These are phyloP conservation scores for Eristalis arbustorum DNA, from an alignment of 2,888 invertebrate genomes.

Conservation along the genomic window DNA sequence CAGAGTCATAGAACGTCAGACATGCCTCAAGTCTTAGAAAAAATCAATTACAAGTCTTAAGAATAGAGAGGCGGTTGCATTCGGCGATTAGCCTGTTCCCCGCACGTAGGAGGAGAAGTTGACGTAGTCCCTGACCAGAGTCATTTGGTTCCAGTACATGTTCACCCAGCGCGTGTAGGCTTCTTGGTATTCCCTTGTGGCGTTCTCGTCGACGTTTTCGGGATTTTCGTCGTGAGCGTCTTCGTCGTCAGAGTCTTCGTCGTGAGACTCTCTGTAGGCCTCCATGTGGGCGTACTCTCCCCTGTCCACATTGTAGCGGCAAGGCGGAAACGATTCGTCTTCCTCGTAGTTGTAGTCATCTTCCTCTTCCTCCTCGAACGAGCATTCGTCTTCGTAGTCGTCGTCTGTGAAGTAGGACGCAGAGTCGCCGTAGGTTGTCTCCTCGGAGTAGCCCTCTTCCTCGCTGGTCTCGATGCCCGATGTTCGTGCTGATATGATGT, in stretches of 20 bases:
- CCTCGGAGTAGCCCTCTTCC: conserved; percentile 37
- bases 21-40: neutral
- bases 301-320: too few species aligned
- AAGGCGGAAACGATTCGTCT: too few species aligned
- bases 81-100: conserved; percentile 36
- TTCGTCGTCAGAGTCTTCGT: neutral
- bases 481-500: conserved; percentile 74
- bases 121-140: conserved; percentile 74
- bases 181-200: conserved; percentile 62
- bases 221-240: neutral
- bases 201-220: conserved; percentile 27
- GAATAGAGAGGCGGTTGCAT: neutral
- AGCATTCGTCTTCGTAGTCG: conserved; percentile 29
- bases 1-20: neutral
- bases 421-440: conserved; percentile 53
- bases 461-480: conserved; percentile 77
- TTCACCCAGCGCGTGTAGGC: conserved; percentile 73
- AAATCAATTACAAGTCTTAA: neutral
- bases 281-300: too few species aligned
- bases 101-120: conserved; percentile 69
- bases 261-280: too few species aligned
- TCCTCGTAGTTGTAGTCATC: neutral
- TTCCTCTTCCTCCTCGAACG: conserved; percentile 5
- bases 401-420: conserved; percentile 65
- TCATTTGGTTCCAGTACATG: conserved; percentile 74